These are phyloP conservation scores for Metellina segmentata DNA, from an alignment of 2,888 invertebrate species.

Conservation along the genomic window DNA sequence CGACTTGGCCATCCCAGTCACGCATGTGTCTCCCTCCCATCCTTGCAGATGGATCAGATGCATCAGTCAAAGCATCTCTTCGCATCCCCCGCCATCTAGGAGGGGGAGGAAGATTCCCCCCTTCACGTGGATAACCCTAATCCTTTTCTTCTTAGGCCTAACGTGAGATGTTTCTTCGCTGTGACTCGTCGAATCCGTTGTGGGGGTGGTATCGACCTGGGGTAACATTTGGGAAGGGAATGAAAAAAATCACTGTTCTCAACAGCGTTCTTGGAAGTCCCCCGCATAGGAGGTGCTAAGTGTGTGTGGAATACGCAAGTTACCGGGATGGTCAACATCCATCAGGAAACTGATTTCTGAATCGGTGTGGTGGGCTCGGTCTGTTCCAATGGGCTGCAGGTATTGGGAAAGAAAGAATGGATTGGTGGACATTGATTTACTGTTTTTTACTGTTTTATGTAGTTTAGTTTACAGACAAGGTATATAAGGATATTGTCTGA, in stretches of 20 bases:
- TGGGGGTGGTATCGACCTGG: slow-evolving; percentile 49
- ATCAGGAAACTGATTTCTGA: slow-evolving; percentile 12
- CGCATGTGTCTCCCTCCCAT: slow-evolving; percentile 50
- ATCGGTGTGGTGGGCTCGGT: too few species aligned
- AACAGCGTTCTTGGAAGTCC: slow-evolving; percentile 17
- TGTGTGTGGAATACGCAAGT: slow-evolving; percentile 44
- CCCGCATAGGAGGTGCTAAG: slow-evolving; percentile 33
- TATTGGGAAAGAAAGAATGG: too few species aligned
- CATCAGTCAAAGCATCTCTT: slow-evolving; percentile 65
- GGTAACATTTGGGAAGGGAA: slow-evolving; percentile 55
- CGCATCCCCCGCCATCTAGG: background rate
- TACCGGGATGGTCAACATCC: slow-evolving; percentile 41
- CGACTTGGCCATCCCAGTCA: slow-evolving; percentile 58
- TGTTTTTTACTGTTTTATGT: too few species aligned
- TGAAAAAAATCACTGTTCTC: slow-evolving; percentile 61
- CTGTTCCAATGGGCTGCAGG: too few species aligned
- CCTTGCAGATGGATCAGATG: slow-evolving; percentile 40
- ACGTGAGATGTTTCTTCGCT: slow-evolving; percentile 66
- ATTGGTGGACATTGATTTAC: too few species aligned
- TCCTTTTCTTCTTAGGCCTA: slow-evolving; percentile 71
- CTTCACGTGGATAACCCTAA: slow-evolving; percentile 59
- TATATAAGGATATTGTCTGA: too few species aligned
- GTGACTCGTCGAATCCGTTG: slow-evolving; percentile 60
- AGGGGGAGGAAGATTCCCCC: background rate
- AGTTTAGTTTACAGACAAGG: too few species aligned